Evolutionary conservation across 2,113 vertebrate species (phyloP).

Genomic region (Patagioenas fasciata): DNA sequence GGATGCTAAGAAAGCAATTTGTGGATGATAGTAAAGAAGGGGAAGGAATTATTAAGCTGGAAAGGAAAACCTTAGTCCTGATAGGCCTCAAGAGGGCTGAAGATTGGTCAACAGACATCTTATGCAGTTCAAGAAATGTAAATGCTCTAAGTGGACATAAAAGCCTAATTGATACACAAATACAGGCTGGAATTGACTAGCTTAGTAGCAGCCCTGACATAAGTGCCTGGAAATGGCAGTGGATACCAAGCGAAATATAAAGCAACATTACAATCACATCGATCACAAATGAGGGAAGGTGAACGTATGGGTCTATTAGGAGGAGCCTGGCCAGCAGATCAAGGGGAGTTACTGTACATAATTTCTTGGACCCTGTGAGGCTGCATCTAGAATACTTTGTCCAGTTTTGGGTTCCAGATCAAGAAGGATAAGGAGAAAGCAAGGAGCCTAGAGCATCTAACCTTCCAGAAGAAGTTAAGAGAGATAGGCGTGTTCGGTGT

Average conservation of each 20-base stretch:
- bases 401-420: not conserved
- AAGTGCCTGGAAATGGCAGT: not conserved
- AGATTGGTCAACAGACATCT: not conserved
- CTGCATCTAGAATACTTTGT: not conserved
- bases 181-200: not conserved
- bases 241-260: not conserved
- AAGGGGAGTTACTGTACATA: accelerated
- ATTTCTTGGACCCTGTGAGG: not conserved
- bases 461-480: not conserved
- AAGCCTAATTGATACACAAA: not conserved
- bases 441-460: not conserved
- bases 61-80: not conserved
- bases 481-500: not conserved
- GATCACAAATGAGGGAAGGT: not conserved
- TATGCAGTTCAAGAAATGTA: not conserved
- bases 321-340: not conserved
- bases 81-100: not conserved
- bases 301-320: not conserved
- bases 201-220: not conserved
- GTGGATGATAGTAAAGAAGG: not conserved
- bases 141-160: not conserved
- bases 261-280: not conserved
- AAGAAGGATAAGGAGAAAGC: accelerated
- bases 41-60: not conserved
- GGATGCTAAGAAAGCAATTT: not conserved